These are phyloP conservation scores for Phania funesta DNA, from an alignment of 2,888 invertebrate genomes.

Conservation along the genomic window DNA sequence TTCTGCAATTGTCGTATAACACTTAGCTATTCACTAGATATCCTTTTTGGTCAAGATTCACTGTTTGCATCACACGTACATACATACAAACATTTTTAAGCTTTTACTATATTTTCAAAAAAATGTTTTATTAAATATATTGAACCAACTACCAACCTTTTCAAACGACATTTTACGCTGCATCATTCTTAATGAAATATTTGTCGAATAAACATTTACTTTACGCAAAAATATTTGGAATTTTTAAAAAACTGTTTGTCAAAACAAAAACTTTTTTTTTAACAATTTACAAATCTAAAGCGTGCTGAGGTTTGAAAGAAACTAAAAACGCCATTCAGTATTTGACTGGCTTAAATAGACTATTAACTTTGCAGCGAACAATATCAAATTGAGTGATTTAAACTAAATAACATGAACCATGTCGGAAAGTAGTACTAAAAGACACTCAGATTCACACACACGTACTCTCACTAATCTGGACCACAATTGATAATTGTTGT, in stretches of 20 bases:
- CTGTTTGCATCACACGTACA: too few species aligned
- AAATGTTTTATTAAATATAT: too few species aligned
- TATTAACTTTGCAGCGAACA: constrained; percentile 38
- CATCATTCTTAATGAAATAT: constrained; percentile 68
- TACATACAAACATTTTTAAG: too few species aligned
- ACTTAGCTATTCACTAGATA: too few species aligned
- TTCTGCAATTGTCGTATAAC: too few species aligned
- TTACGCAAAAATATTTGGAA: not conserved
- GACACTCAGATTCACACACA: constrained; percentile 20
- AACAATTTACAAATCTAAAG: constrained; percentile 43
- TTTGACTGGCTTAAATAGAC: constrained; percentile 74
- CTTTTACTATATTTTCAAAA: too few species aligned
- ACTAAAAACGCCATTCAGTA: constrained; percentile 58
- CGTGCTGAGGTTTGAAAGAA: constrained; percentile 61
- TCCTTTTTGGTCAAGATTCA: too few species aligned
- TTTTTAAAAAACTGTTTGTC: not conserved
- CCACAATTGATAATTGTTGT: constrained; percentile 59
- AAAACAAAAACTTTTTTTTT: not conserved
- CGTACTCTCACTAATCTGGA: constrained; percentile 26
- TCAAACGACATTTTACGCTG: constrained; percentile 77
- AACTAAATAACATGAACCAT: constrained; percentile 39
- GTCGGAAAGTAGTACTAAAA: not conserved
- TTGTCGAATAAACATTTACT: not conserved
- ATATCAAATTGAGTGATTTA: constrained; percentile 33
- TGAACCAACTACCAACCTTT: constrained; percentile 74